phyloP scores from a whole-genome alignment of 2,888 invertebrate genomes.

The Eupeodes latifasciatus region DNA sequence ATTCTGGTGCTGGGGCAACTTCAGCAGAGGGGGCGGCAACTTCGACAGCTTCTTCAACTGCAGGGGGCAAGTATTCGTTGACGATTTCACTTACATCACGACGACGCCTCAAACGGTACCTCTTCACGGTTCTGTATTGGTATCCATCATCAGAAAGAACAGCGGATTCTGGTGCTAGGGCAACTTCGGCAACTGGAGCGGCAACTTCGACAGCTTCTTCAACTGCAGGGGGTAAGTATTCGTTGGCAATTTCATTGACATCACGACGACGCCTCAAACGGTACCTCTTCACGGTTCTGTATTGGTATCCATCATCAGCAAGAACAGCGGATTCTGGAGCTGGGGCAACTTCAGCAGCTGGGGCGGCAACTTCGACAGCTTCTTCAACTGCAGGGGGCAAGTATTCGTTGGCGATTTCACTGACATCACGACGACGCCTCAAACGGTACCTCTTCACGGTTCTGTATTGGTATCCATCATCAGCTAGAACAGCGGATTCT shows the following conservation, averaged over 20 bases:
- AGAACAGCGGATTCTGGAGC: constrained; percentile 42
- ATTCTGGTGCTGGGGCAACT: constrained; percentile 39
- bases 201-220: constrained; percentile 44
- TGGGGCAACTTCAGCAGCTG: constrained; percentile 51
- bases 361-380: constrained; percentile 59
- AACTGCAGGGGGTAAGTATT: constrained; percentile 79
- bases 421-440: constrained; percentile 77
- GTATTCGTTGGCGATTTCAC: constrained; percentile 77
- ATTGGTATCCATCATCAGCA: constrained; percentile 72
- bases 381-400: constrained; percentile 56
- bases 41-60: constrained; percentile 37
- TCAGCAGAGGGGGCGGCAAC: constrained; percentile 48
- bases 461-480: constrained; percentile 70
- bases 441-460: constrained; percentile 56
- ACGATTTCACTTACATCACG: constrained; percentile 78
- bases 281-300: constrained; percentile 65
- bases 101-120: constrained; percentile 65
- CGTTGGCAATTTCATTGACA: constrained; percentile 80
- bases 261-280: constrained; percentile 77
- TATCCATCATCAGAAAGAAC: constrained; percentile 63
- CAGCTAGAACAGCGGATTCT: constrained; percentile 41
- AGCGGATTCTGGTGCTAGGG: constrained; percentile 22
- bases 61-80: constrained; percentile 64
- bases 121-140: constrained; percentile 65
- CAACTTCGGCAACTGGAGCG: constrained; percentile 31